Percentiles rank a stretch among this genome's conserved stretches.
Evolutionary conservation across 2,797 vertebrate genomes (phyloP).

Genomic region (Labeo calbasu): DNA sequence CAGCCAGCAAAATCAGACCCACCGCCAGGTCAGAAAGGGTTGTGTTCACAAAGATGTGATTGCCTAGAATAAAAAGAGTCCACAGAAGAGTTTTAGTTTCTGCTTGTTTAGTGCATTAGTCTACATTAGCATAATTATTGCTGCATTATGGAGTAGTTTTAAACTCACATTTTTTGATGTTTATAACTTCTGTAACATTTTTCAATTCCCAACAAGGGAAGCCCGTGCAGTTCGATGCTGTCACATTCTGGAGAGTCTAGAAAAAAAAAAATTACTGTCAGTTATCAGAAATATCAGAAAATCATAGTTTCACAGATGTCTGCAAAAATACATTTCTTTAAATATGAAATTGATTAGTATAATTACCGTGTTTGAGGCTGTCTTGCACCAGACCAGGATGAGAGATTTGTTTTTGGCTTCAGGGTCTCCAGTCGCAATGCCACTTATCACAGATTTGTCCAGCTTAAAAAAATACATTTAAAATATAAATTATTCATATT

Average conservation of each 20-base stretch:
- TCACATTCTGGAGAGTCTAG: slow-evolving; percentile 81
- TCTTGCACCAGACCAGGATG: slow-evolving; percentile 87
- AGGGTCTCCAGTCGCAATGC: slow-evolving; percentile 83
- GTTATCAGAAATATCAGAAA: not conserved
- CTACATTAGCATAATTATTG: not conserved
- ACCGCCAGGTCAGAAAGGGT: slow-evolving; percentile 82
- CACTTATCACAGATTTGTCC: slow-evolving; percentile 84
- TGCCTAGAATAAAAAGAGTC: slow-evolving; percentile 72
- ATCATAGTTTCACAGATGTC: not conserved
- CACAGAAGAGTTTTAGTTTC: not conserved
- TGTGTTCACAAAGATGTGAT: slow-evolving; percentile 82
- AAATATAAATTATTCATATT: not conserved
- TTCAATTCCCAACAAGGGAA: slow-evolving; percentile 84
- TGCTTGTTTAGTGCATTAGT: not conserved
- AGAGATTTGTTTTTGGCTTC: slow-evolving; percentile 86
- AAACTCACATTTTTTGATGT: slow-evolving; percentile 85
- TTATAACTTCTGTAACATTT: slow-evolving; percentile 77
- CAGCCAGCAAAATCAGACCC: slow-evolving; percentile 86
- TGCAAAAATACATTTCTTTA: not conserved
- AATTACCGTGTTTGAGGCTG: slow-evolving; percentile 76
- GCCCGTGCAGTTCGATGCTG: slow-evolving; percentile 83
- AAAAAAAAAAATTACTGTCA: slow-evolving; percentile 50
- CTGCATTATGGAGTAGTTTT: not conserved
- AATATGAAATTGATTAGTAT: not conserved
- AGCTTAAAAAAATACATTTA: slow-evolving; percentile 74